These are phyloP conservation scores for Galaxea fascicularis DNA, from an alignment of 92 coral and sea anemone genomes.

Conservation along the genomic window DNA sequence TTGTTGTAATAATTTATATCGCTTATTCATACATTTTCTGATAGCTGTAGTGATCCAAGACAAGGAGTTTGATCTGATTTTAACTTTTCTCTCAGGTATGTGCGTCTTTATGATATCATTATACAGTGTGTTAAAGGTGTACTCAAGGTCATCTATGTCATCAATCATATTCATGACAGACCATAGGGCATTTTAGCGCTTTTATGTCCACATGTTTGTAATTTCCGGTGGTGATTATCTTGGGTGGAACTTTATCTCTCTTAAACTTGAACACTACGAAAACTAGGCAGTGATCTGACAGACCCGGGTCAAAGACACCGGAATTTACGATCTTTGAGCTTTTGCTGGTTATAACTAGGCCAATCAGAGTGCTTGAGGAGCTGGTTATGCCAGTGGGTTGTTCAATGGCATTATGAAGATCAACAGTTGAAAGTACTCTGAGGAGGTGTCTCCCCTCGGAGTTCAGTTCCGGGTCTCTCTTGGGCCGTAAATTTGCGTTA, in stretches of 20 bases:
- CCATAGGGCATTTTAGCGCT: not conserved
- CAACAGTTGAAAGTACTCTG: not conserved
- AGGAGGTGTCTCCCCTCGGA: slow-evolving; percentile 39
- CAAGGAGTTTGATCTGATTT: not conserved
- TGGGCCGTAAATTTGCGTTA: slow-evolving; percentile 43
- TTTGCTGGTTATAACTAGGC: slow-evolving; percentile 34
- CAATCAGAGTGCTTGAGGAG: slow-evolving; percentile 51
- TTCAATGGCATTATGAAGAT: not conserved
- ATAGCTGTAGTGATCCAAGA: slow-evolving; percentile 1
- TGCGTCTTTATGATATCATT: slow-evolving; percentile 13
- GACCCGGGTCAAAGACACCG: slow-evolving; percentile 59
- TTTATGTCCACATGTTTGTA: slow-evolving; percentile 28
- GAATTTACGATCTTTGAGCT: slow-evolving; percentile 38
- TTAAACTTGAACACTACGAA: not conserved
- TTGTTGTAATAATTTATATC: too few relatives aligned
- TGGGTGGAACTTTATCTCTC: too few relatives aligned
- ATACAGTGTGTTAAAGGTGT: not conserved
- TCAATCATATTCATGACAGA: slow-evolving; percentile 1
- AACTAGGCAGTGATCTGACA: slow-evolving; percentile 21
- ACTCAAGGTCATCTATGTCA: too few relatives aligned
- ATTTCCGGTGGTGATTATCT: too few relatives aligned
- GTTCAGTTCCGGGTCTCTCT: slow-evolving; percentile 13
- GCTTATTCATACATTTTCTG: too few relatives aligned
- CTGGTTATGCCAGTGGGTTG: slow-evolving; percentile 47
- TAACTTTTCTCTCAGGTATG: too few relatives aligned